Conservation (phyloP, 2,888 invertebrate genomes). For the Epistrophe eligans region DNA sequence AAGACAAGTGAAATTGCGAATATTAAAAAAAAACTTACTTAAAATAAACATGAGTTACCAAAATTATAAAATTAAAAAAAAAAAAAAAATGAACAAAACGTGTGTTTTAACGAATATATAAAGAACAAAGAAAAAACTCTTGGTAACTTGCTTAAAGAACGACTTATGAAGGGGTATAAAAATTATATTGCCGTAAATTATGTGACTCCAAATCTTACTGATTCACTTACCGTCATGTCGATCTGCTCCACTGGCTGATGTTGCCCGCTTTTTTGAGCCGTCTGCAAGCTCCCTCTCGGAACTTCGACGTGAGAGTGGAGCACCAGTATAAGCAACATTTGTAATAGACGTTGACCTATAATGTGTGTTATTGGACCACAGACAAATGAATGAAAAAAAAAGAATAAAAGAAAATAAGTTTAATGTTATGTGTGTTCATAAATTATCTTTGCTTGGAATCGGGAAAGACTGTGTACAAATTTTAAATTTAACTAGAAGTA, state of each 20-base stretch:
- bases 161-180: slow-evolving; percentile 52
- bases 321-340: slow-evolving; percentile 92
- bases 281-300: slow-evolving; percentile 92
- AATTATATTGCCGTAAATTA: slow-evolving; percentile 63
- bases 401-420: slow-evolving; percentile 23
- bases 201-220: slow-evolving; percentile 60
- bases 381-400: slow-evolving; percentile 35
- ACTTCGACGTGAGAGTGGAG: slow-evolving; percentile 92
- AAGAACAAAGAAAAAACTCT: slow-evolving; percentile 42
- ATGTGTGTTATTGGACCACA: slow-evolving; percentile 39
- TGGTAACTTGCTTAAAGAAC: slow-evolving; percentile 47
- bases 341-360: slow-evolving; percentile 93
- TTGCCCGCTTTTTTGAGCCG: slow-evolving; percentile 89
- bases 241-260: slow-evolving; percentile 89
- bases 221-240: slow-evolving; percentile 86
- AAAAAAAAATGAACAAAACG: slow-evolving; percentile 39
- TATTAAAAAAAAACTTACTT: slow-evolving; percentile 38
- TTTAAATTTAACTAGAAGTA: slow-evolving; percentile 35
- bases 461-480: slow-evolving; percentile 15
- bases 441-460: slow-evolving; percentile 44
- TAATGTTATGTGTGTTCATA: slow-evolving; percentile 20
- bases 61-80: slow-evolving; percentile 49
- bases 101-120: slow-evolving; percentile 41
- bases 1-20: slow-evolving; percentile 56
- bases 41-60: slow-evolving; percentile 58